Percentiles rank a stretch among this genome's conserved stretches.
Evolutionary conservation across 2,797 vertebrate genomes (phyloP).

Genomic region (Cossypha dichroa): DNA sequence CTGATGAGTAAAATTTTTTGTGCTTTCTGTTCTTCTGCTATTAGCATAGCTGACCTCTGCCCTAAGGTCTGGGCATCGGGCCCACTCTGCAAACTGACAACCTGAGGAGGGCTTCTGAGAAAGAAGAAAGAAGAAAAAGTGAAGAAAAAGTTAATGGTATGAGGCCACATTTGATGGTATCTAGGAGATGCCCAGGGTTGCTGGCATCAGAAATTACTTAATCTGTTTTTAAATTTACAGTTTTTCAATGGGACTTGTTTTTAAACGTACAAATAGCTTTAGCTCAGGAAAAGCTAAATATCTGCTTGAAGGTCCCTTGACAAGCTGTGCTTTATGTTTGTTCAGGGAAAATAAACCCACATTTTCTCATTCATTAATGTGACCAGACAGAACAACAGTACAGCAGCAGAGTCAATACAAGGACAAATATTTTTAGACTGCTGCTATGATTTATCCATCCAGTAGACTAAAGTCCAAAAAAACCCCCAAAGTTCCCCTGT

Average conservation of each 20-base stretch:
- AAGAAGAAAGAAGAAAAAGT: background rate
- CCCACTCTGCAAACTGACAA: background rate
- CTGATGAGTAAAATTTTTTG: background rate
- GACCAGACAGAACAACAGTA: background rate
- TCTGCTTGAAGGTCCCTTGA: background rate
- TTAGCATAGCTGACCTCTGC: background rate
- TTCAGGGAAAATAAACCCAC: background rate
- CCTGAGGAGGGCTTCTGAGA: background rate
- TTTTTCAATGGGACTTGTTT: background rate
- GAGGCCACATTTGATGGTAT: background rate
- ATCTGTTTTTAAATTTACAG: background rate
- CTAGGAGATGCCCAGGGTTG: background rate
- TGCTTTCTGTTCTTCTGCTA: background rate
- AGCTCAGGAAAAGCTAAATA: background rate
- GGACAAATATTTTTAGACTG: background rate
- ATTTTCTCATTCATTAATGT: background rate
- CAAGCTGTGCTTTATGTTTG: background rate
- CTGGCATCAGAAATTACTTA: background rate
- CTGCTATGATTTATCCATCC: background rate
- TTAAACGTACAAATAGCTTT: background rate
- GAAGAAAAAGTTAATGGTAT: background rate
- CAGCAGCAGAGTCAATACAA: background rate
- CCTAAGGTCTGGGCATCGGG: background rate
- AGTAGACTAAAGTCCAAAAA: background rate
- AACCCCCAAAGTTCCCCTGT: accelerated